These are phyloP conservation scores for Psittacula derbiana DNA, from an alignment of 2,797 vertebrate species.

Conservation along the genomic window DNA sequence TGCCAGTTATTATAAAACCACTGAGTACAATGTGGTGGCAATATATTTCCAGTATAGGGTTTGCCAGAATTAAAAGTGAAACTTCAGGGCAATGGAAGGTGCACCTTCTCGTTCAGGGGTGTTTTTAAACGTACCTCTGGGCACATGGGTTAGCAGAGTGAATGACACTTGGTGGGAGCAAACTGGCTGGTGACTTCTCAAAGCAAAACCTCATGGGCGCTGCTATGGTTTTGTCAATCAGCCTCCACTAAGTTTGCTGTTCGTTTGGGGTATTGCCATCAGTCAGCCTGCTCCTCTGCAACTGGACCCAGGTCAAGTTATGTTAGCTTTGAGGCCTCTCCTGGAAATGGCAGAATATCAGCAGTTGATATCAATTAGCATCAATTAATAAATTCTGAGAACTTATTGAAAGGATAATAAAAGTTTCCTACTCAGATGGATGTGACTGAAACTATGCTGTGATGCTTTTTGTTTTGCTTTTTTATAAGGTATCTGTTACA, in stretches of 20 bases:
- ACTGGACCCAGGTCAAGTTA: neutral
- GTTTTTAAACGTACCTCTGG: neutral
- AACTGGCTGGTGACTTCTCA: neutral
- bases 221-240: neutral
- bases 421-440: neutral
- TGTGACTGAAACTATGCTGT: neutral
- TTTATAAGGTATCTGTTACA: neutral
- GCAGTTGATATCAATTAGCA: neutral
- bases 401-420: neutral
- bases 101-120: neutral
- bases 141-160: neutral
- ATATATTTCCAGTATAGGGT: neutral
- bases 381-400: neutral
- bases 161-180: neutral
- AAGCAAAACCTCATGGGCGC: neutral
- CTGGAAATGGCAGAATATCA: slow-evolving; percentile 2
- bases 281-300: neutral
- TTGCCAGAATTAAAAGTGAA: neutral
- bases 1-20: neutral
- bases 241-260: neutral
- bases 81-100: neutral
- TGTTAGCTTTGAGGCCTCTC: neutral
- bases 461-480: neutral
- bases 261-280: neutral
- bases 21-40: neutral